Conservation (phyloP, 2,113 vertebrate genomes). For the Artemisiospiza belli region DNA sequence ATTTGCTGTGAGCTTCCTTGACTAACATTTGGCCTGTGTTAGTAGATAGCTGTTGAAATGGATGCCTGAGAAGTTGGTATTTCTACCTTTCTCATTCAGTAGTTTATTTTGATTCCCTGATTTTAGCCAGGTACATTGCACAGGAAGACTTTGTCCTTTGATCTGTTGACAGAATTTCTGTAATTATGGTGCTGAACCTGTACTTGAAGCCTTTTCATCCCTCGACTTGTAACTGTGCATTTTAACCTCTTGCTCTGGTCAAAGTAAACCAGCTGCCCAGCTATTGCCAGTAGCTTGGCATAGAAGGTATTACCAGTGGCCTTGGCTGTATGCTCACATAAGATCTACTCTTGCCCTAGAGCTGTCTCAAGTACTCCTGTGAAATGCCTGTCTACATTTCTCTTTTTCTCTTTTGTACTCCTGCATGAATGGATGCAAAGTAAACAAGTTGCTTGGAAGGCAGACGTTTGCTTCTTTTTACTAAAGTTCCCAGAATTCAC, state of each 20-base stretch:
- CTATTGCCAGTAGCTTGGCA: constrained; percentile 62
- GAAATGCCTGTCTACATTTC: constrained; percentile 92
- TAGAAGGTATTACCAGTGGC: constrained; percentile 62
- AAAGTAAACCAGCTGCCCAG: constrained; percentile 62
- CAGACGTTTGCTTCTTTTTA: constrained; percentile 80
- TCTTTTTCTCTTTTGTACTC: constrained; percentile 82
- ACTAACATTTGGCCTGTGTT: background rate
- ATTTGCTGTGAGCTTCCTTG: background rate
- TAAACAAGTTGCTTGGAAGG: constrained; percentile 92
- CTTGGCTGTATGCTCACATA: constrained; percentile 68
- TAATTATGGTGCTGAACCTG: constrained; percentile 77
- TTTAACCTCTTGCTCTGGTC: constrained; percentile 77
- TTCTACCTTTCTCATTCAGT: constrained; percentile 93
- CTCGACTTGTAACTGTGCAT: constrained; percentile 72
- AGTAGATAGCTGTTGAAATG: constrained; percentile 77
- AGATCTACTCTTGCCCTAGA: constrained; percentile 73
- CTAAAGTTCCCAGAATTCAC: constrained; percentile 84
- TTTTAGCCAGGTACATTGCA: constrained; percentile 93
- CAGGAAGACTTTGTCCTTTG: constrained; percentile 88
- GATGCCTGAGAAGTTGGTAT: constrained; percentile 98
- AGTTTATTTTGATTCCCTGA: constrained; percentile 83
- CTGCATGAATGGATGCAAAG: constrained; percentile 99
- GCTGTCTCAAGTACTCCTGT: constrained; percentile 89
- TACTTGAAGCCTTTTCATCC: constrained; percentile 61
- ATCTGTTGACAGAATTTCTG: constrained; percentile 78